Evolutionary conservation across 1,140 invertebrate genomes (phyloP).

Genomic region (Leptinotarsa texana): DNA sequence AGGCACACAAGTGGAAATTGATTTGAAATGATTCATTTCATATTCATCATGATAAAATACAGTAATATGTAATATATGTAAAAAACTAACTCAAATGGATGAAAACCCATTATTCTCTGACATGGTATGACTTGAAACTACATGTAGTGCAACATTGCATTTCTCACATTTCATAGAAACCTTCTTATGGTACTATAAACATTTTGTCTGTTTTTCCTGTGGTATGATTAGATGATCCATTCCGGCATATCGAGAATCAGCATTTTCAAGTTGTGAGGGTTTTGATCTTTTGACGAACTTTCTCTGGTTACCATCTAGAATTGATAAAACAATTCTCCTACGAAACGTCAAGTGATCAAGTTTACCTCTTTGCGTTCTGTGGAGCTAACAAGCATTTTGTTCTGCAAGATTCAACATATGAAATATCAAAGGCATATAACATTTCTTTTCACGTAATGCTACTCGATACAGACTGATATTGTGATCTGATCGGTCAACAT

Average conservation of each 20-base stretch:
- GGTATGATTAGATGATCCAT: conserved; percentile 36
- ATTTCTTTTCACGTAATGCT: conserved; percentile 49
- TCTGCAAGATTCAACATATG: conserved; percentile 47
- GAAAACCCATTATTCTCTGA: too few species aligned
- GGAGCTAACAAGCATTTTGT: conserved; percentile 31
- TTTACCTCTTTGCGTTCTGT: conserved; percentile 37
- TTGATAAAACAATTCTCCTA: conserved; percentile 32
- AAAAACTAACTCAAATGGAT: too few species aligned
- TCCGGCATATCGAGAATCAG: conserved; percentile 36
- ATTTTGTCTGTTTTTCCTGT: conserved; percentile 38
- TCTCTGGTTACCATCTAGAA: conserved; percentile 38
- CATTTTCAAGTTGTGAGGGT: conserved; percentile 11
- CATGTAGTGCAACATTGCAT: conserved; percentile 37
- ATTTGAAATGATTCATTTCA: too few species aligned
- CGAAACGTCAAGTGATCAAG: conserved; percentile 43
- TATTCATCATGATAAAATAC: too few species aligned
- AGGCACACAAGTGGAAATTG: too few species aligned
- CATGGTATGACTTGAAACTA: not conserved
- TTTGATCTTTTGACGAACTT: conserved; percentile 24
- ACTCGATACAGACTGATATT: conserved; percentile 45
- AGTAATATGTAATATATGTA: too few species aligned
- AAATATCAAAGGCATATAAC: conserved; percentile 46
- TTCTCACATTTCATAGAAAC: conserved; percentile 31
- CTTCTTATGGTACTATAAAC: conserved; percentile 35
- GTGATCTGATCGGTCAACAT: conserved; percentile 46